These are phyloP conservation scores for Conchocele bisecta DNA, from an alignment of 2,888 invertebrate genomes.

Conservation along the genomic window DNA sequence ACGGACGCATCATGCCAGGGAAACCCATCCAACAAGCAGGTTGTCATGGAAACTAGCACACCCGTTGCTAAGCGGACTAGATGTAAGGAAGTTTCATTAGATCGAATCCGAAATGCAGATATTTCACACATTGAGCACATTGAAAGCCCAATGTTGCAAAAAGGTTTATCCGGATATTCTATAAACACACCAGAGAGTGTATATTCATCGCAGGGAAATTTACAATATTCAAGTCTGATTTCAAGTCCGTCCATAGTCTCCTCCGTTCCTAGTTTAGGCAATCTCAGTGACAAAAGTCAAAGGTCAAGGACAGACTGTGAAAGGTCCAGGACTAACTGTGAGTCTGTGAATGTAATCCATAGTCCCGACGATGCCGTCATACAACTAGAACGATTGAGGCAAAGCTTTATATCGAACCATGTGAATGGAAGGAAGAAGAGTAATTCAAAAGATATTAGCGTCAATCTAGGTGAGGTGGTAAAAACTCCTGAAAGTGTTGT, in stretches of 20 bases:
- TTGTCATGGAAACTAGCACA: conserved; percentile 67
- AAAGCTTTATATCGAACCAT: conserved; percentile 50
- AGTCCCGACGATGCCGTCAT: conserved; percentile 25
- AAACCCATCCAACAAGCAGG: background rate
- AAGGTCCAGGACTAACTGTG: background rate
- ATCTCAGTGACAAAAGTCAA: too few relatives aligned
- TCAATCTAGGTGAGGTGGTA: too few relatives aligned
- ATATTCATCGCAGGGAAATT: background rate
- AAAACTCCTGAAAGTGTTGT: background rate
- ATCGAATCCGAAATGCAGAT: conserved; percentile 49
- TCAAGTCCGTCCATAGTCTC: conserved; percentile 35
- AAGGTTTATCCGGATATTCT: conserved; percentile 16
- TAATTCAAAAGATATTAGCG: too few relatives aligned
- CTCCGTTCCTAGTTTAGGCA: conserved; percentile 1
- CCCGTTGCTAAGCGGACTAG: conserved; percentile 60
- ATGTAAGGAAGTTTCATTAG: conserved; percentile 15
- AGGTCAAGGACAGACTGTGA: background rate
- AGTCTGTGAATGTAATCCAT: background rate
- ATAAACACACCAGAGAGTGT: conserved; percentile 38
- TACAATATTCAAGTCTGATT: conserved; percentile 14
- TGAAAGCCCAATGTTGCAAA: conserved; percentile 38
- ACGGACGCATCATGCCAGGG: conserved; percentile 55
- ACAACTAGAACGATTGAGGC: conserved; percentile 47
- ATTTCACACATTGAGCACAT: conserved; percentile 61
- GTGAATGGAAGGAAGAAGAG: too few relatives aligned